Evolutionary conservation across 2,113 vertebrate genomes (phyloP).

Genomic region (Entelurus aequoreus): DNA sequence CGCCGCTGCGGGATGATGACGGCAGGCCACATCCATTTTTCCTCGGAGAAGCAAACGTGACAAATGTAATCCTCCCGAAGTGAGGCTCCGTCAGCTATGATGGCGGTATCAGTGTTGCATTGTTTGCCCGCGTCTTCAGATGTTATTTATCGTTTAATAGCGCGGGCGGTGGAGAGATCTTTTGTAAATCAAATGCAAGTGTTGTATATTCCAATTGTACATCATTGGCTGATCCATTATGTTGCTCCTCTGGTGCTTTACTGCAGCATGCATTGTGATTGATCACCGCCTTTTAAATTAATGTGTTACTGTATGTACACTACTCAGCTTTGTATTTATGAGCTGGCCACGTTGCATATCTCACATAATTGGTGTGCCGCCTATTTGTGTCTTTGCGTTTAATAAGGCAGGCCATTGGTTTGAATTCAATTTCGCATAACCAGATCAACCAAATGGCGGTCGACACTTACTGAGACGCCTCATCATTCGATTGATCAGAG

Average conservation of each 20-base stretch:
- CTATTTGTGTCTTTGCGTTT: conserved; percentile 35
- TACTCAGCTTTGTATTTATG: conserved; percentile 43
- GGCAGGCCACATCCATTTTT: conserved; percentile 48
- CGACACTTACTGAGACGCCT: conserved; percentile 9
- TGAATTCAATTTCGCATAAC: conserved; percentile 28
- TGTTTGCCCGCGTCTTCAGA: conserved; percentile 15
- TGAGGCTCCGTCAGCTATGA: conserved; percentile 35
- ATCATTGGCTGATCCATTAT: conserved; percentile 34
- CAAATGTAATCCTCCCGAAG: conserved; percentile 30
- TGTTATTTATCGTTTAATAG: conserved; percentile 46
- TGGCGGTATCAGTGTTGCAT: conserved; percentile 30
- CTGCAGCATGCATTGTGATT: conserved; percentile 38
- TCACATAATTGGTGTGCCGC: conserved; percentile 31
- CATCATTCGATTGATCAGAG: conserved; percentile 17
- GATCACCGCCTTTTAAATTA: conserved; percentile 52
- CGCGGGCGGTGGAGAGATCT: conserved; percentile 21
- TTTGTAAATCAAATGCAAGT: conserved; percentile 46
- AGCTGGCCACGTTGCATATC: conserved; percentile 37
- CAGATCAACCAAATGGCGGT: conserved; percentile 33
- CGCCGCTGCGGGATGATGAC: conserved; percentile 20
- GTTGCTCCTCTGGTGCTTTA: conserved; percentile 26
- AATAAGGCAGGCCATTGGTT: conserved; percentile 36
- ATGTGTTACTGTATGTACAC: conserved; percentile 31
- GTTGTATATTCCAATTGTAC: conserved; percentile 42
- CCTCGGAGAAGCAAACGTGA: conserved; percentile 36